Conservation (phyloP, 2,888 invertebrate genomes). For the Dascillus cervinus region DNA sequence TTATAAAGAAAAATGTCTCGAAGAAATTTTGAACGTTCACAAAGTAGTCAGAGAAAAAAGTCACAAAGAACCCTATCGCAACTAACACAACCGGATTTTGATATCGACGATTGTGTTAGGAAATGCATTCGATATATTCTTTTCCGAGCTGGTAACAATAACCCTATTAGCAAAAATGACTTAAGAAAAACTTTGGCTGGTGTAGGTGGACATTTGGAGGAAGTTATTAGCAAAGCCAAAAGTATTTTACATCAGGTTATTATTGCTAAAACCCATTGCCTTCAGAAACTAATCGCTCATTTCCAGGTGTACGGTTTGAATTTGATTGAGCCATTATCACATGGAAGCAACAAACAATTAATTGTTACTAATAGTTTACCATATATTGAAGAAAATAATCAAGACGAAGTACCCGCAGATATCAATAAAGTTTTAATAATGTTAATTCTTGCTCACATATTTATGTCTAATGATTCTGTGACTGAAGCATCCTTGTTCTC, state of each 20-base stretch:
- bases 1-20: no score
- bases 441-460: constrained; percentile 12
- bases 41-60: no score
- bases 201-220: constrained; percentile 7
- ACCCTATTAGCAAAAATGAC: constrained; percentile 11
- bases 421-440: constrained; percentile 11
- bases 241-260: constrained; percentile 9
- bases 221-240: constrained; percentile 5
- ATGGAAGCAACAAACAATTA: constrained; percentile 6
- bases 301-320: constrained; percentile 13
- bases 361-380: constrained; percentile 9
- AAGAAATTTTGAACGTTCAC: no score
- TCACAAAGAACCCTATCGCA: no score
- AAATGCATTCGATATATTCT: constrained; percentile 10
- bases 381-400: constrained; percentile 3
- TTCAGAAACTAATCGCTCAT: background rate
- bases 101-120: constrained; percentile 7
- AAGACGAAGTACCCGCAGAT: constrained; percentile 3
- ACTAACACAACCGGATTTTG: no score
- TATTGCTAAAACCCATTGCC: background rate
- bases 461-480: constrained; percentile 9
- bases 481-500: constrained; percentile 9
- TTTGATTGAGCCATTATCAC: constrained; percentile 6
- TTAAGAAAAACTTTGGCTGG: constrained; percentile 9
- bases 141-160: constrained; percentile 8